Evolutionary conservation across 2,113 vertebrate genomes (phyloP).

Genomic region (Gadus chalcogrammus): DNA sequence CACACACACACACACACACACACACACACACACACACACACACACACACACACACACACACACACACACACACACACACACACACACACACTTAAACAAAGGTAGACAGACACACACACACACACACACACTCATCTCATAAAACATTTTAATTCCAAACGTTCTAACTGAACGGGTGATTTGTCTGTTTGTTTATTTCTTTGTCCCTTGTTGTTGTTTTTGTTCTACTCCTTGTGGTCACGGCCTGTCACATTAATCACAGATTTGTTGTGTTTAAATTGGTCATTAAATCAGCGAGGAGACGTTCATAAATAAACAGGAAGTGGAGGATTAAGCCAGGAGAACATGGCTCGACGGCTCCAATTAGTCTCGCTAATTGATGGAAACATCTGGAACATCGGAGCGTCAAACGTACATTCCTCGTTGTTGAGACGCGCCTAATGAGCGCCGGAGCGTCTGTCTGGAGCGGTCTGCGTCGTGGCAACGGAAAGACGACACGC

Average conservation of each 20-base stretch:
- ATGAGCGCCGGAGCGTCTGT: slow-evolving; percentile 30
- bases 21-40: neutral
- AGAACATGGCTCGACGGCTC: slow-evolving; percentile 3
- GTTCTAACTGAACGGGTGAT: neutral
- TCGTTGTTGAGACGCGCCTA: slow-evolving; percentile 4
- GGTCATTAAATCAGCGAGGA: slow-evolving; percentile 45
- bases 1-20: neutral
- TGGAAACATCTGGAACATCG: slow-evolving; percentile 2
- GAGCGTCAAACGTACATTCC: slow-evolving; percentile 13
- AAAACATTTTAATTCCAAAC: neutral
- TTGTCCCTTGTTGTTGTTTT: neutral
- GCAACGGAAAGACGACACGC: no score
- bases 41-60: neutral
- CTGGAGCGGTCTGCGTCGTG: no score
- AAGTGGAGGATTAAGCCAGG: neutral
- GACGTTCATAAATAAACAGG: neutral
- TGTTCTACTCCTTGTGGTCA: neutral
- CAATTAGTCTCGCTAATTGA: slow-evolving; percentile 43
- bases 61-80: slow-evolving; percentile 9
- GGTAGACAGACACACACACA: neutral
- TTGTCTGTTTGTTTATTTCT: neutral
- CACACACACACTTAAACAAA: neutral
- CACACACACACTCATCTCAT: slow-evolving; percentile 1
- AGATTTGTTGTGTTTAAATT: slow-evolving; percentile 34
- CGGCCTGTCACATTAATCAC: slow-evolving; percentile 13